These are phyloP conservation scores for Haemorhous mexicanus DNA, from an alignment of 2,113 vertebrate species.

Conservation along the genomic window DNA sequence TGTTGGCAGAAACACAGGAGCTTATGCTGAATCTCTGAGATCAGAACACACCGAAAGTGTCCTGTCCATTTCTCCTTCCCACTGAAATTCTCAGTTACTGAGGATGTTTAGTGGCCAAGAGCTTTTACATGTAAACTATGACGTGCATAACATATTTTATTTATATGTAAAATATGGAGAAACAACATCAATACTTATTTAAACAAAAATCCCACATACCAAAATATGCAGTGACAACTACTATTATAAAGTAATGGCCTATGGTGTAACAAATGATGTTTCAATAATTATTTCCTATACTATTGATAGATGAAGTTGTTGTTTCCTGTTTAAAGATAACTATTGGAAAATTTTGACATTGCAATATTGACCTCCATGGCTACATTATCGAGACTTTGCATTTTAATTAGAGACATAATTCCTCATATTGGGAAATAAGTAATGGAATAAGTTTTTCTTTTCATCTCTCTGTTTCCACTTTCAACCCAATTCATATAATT, in stretches of 20 bases:
- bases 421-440: background rate
- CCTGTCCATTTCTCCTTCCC: background rate
- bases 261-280: background rate
- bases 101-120: background rate
- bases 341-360: background rate
- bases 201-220: background rate
- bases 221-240: background rate
- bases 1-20: background rate
- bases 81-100: background rate
- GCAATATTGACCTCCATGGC: background rate
- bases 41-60: accelerated
- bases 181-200: background rate
- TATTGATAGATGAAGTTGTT: background rate
- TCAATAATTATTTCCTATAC: background rate
- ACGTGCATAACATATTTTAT: background rate
- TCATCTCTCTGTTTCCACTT: background rate
- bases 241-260: background rate
- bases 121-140: background rate
- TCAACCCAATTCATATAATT: background rate
- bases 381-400: background rate
- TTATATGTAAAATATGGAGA: background rate
- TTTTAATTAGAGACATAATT: background rate
- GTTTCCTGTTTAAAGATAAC: background rate
- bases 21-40: background rate
- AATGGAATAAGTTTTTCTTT: background rate